phyloP scores from a whole-genome alignment of 2,113 vertebrate genomes.

The Pungitius pungitius region DNA sequence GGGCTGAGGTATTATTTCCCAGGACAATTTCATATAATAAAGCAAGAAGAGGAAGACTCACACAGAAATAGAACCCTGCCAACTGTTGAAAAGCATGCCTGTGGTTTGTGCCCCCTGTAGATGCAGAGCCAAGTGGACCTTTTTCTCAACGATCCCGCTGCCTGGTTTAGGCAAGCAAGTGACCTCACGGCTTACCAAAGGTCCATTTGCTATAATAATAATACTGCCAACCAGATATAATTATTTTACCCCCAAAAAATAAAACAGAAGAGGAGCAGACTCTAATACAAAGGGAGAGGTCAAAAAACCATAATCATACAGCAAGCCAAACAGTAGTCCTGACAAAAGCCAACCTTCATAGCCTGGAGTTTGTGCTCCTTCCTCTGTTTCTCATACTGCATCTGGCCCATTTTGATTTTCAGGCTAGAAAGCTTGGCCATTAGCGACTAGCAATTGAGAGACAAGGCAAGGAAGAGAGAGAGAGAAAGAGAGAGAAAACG shows the following conservation, averaged over 20 bases:
- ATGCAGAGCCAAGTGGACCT: background rate
- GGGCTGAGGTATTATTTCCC: too few relatives aligned
- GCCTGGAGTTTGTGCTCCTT: conserved; percentile 92
- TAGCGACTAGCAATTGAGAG: conserved; percentile 88
- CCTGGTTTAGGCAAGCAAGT: conserved; percentile 19
- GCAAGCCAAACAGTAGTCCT: conserved; percentile 69
- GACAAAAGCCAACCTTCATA: conserved; percentile 88
- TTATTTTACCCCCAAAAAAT: conserved; percentile 15
- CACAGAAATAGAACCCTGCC: conserved; percentile 21
- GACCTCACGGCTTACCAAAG: conserved; percentile 3
- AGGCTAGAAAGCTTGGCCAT: conserved; percentile 99
- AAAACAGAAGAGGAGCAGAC: conserved; percentile 37
- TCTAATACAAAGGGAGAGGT: conserved; percentile 64
- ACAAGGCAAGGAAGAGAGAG: conserved; percentile 54
- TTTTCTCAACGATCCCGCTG: conserved; percentile 14
- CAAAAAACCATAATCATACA: conserved; percentile 70
- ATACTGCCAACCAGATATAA: conserved; percentile 11
- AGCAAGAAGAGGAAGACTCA: background rate
- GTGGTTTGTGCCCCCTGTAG: conserved; percentile 3
- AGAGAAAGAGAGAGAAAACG: conserved; percentile 64
- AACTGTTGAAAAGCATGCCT: conserved; percentile 13
- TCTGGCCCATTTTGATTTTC: conserved; percentile 99
- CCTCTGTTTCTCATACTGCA: conserved; percentile 98
- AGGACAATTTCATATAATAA: too few relatives aligned
- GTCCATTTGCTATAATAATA: background rate